Evolutionary conservation across 1,140 invertebrate genomes (phyloP).

Genomic region (Tetranychus cinnabarinus): DNA sequence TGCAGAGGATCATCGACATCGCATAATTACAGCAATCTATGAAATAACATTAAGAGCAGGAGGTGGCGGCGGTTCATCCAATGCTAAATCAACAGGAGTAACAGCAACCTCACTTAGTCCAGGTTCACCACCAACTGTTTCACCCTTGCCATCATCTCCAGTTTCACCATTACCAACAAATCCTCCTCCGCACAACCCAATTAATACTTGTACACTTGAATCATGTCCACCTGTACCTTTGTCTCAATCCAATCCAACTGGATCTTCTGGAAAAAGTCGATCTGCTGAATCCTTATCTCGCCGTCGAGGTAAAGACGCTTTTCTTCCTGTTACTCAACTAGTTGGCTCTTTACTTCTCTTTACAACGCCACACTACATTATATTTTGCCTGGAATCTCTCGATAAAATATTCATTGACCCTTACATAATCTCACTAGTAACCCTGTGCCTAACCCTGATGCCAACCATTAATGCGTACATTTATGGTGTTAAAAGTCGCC

Average conservation of each 20-base stretch:
- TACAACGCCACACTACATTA: constrained; percentile 43
- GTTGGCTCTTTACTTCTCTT: constrained; percentile 40
- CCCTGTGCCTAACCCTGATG: constrained; percentile 35
- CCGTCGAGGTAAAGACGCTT: constrained; percentile 27
- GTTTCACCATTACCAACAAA: no score
- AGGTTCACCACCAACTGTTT: no score
- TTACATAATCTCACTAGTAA: constrained; percentile 31
- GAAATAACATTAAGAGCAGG: constrained; percentile 34
- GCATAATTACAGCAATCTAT: constrained; percentile 57
- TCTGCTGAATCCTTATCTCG: neutral
- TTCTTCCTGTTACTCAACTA: constrained; percentile 41
- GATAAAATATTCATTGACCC: constrained; percentile 14
- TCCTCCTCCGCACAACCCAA: no score
- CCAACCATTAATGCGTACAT: constrained; percentile 45
- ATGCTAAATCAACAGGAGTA: neutral
- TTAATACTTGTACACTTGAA: no score
- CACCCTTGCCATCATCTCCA: no score
- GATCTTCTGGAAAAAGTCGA: no score
- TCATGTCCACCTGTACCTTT: neutral
- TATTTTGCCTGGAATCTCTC: constrained; percentile 37
- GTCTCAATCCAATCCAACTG: neutral
- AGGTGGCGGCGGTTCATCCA: neutral
- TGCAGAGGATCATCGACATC: constrained; percentile 49
- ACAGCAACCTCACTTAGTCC: neutral
- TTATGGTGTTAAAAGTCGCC: constrained; percentile 47